Base-by-base conservation (phyloP, 2,888 invertebrate species). In the Hemithea aestivaria region DNA sequence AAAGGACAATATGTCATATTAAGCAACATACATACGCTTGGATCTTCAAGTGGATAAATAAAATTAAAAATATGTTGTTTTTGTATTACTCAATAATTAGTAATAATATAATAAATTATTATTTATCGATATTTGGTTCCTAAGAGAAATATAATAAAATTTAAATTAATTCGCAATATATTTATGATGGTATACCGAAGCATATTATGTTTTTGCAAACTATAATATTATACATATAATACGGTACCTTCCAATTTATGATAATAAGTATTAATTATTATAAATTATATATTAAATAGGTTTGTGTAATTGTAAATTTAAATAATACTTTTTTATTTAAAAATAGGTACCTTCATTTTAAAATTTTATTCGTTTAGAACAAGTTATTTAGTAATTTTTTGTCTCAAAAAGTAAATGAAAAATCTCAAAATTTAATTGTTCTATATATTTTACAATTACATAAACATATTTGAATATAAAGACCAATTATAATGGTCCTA, bases 401-500 rank as follows among this genome's bases (percentile, higher is more conserved):
- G n/a, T n/a, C n/a, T n/a, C n/a, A n/a, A n/a, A n/a, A n/a, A n/a
- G n/a, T n/a, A n/a, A n/a, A n/a, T n/a, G n/a, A n/a, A n/a, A n/a
- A n/a, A n/a, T n/a, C n/a, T n/a, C n/a, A n/a, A n/a, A n/a, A n/a
- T n/a, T n/a, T n/a, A n/a, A n/a, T n/a, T n/a, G n/a, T n/a, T n/a
- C n/a, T n/a, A n/a, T n/a, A n/a, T n/a, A 50, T 53, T 42, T 40
- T 25, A 40, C 22, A 39, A 20, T 40, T 45, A 47, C 47, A 56
- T 53, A 48, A 35, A 32, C 47, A 20, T 30, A 53, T 34, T 41
- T 44, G 27, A 48, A 53, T 45, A 31, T 48, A 46, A 47, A 51
- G 46, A 70, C 66, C 73, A 70, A 6, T n/a, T 45, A 74, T 66
- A 78, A 77, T 79, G 73, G 77, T 80, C 81, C 46, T 77, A 75